These are phyloP conservation scores for Loxodonta africana DNA, from an alignment of 2,113 vertebrate species.

Conservation along the genomic window DNA sequence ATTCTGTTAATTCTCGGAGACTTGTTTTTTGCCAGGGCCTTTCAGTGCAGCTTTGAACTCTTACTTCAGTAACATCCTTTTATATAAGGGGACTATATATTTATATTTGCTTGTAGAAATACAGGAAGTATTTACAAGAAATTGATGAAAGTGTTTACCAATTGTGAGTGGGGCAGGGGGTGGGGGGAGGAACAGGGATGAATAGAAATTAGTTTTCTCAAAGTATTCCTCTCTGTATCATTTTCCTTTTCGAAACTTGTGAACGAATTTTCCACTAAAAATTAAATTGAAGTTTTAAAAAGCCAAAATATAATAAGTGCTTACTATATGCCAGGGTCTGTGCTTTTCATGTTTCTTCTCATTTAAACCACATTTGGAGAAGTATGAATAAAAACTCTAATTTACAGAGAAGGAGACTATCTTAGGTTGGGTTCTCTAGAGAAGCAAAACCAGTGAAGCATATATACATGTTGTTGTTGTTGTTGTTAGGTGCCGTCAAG, in stretches of 20 bases:
- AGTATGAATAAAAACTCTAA: neutral
- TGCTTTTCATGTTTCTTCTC: neutral
- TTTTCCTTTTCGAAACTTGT: neutral
- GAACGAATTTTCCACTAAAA: neutral
- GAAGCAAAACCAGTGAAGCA: no score
- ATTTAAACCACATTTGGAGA: neutral
- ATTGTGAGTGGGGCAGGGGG: neutral
- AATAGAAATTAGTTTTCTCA: neutral
- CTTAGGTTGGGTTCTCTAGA: no score
- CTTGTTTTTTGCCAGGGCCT: no score
- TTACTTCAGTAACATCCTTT: no score
- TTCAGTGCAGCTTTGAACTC: no score
- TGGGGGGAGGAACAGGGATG: neutral
- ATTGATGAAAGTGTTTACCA: neutral
- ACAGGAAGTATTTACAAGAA: neutral
- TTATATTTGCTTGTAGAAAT: constrained; percentile 24
- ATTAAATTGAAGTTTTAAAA: neutral
- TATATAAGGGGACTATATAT: neutral
- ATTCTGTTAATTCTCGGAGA: no score
- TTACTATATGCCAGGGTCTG: neutral
- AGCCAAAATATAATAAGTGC: neutral
- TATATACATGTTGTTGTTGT: no score
- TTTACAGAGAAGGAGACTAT: neutral
- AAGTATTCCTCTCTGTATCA: neutral
- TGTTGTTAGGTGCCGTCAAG: no score